A percentile compares a stretch with the other conserved stretches of the same genome.
Conservation (phyloP, 30 jellyfish, hydroid and myxozoan genomes). For the Aurelia coerulea region DNA sequence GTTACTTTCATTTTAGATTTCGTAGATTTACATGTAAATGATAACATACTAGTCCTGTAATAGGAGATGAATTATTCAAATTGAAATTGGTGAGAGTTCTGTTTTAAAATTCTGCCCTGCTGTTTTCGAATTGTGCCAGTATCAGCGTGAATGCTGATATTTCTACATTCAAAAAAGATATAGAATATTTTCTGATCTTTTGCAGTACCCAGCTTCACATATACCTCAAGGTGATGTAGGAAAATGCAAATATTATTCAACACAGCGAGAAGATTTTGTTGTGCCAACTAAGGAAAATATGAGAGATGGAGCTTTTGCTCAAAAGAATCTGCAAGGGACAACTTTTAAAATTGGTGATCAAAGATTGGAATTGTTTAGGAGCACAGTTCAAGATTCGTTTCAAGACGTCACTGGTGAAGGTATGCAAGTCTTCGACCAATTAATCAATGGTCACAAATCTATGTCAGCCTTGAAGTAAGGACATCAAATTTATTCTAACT, state of each 20-base stretch:
- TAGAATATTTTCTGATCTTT: too few relatives aligned
- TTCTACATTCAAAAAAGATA: too few relatives aligned
- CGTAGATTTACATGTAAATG: too few relatives aligned
- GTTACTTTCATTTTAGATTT: too few relatives aligned
- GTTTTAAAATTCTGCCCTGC: too few relatives aligned
- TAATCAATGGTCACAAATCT: not conserved
- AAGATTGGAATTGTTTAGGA: constrained; percentile 61
- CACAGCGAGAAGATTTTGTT: constrained; percentile 57
- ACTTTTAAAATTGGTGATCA: constrained; percentile 78
- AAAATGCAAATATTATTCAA: constrained; percentile 46
- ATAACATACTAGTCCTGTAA: too few relatives aligned
- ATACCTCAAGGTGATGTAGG: constrained; percentile 87
- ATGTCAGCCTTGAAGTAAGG: not conserved
- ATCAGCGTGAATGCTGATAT: too few relatives aligned
- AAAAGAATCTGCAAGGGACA: constrained; percentile 61
- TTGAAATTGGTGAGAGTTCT: too few relatives aligned
- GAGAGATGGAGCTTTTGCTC: constrained; percentile 31
- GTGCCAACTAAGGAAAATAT: not conserved
- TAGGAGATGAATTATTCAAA: too few relatives aligned
- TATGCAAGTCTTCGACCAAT: not conserved
- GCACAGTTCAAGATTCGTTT: constrained; percentile 71
- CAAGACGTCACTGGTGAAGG: constrained; percentile 49
- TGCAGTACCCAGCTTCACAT: constrained; percentile 73
- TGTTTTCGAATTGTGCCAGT: too few relatives aligned
- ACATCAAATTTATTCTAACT: not conserved